Conservation (phyloP, 2,797 vertebrate species). For the Gallinago solitaria region DNA sequence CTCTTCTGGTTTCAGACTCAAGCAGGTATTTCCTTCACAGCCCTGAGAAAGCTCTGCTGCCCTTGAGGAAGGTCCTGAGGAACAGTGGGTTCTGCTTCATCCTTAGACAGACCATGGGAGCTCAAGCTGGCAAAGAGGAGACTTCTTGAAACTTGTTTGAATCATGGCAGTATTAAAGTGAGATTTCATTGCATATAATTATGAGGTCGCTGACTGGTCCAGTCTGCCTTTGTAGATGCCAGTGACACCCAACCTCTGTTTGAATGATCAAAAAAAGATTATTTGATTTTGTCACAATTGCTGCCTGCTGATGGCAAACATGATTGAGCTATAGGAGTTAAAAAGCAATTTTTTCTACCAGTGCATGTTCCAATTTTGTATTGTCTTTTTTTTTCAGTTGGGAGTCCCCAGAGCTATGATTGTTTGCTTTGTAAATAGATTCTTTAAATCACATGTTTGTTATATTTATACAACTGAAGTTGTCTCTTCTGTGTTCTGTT, state of each 20-base stretch:
- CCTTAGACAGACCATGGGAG: not conserved
- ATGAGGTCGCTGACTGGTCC: not conserved
- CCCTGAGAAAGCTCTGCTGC: not conserved
- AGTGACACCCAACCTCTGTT: not conserved
- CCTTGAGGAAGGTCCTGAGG: not conserved
- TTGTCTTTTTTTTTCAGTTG: not conserved
- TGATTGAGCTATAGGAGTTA: not conserved
- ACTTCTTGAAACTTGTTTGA: not conserved
- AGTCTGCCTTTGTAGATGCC: not conserved
- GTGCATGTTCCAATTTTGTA: not conserved
- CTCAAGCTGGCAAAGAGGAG: not conserved
- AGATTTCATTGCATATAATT: not conserved
- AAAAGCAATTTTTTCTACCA: not conserved
- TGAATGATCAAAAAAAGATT: not conserved
- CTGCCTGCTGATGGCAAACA: not conserved
- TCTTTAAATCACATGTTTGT: not conserved
- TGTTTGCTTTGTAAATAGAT: not conserved
- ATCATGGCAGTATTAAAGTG: not conserved
- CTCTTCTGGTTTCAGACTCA: not conserved
- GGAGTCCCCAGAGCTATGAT: not conserved
- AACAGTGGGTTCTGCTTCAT: not conserved
- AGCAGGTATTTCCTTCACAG: not conserved
- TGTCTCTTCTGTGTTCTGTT: not conserved
- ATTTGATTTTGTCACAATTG: not conserved
- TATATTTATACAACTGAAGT: not conserved